Evolutionary conservation across 2,888 invertebrate genomes (phyloP), one percentile per base, ranked within the genome.

Genomic region (Ophioninae sp.): DNA sequence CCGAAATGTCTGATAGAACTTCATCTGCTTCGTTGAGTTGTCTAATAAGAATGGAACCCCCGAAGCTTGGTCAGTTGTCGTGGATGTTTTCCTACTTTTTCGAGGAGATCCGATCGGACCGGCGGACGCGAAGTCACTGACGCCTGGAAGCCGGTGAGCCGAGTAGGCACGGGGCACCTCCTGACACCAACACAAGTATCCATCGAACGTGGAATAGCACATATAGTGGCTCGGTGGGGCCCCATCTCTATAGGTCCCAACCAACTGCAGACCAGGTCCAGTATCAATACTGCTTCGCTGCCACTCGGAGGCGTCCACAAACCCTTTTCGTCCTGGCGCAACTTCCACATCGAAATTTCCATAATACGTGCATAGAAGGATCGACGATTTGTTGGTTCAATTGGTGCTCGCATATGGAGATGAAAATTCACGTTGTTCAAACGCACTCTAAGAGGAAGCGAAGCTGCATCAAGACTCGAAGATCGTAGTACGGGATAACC

Each of bases 51-150:
- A 41, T 59, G 8, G 2, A 0, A 44, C 44, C 9, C n/a, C 9
- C 0, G 6, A 9, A 58, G 37, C 0, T 59, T 6, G 72, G 1
- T 51, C 20, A 37, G 20, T 44, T n/a, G 30, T 30, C 20, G 58
- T 22, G 20, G 10, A 39, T 30, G 59, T 68, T 77, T 72, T 84
- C 84, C 78, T 85, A 87, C 85, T 86, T 86, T 82, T 84, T 74
- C 75, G 64, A 85, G 86, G 87, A 83, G 91, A 91, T 91, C 91
- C 90, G 90, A 89, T 90, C 91, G 90, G 88, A 90, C 87, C 91
- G 91, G 90, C 90, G 90, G 91, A 91, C 91, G 91, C 91, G 91
- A 91, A 92, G 91, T 91, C 91, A 92, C 92, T 92, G 92, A 92
- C 92, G 92, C 92, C 88, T 89, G 89, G 89, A 89, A 89, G 88